Base-by-base conservation (phyloP, 2,888 invertebrate genomes). In the Ariolimax columbianus region DNA sequence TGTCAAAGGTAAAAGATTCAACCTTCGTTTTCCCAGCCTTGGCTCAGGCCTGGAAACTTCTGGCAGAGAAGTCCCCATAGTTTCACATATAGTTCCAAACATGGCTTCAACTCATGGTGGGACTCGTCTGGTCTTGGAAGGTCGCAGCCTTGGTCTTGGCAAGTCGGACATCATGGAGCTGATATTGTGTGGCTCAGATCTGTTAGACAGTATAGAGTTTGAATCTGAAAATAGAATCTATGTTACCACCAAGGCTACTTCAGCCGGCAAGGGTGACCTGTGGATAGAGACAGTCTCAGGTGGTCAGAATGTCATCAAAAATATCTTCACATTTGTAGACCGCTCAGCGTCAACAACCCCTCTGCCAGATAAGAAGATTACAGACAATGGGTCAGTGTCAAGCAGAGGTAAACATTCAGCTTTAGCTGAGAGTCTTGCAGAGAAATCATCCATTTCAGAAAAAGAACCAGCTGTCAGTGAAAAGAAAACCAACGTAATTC, bases 201-300 rank as follows among this genome's bases (percentile, higher is more conserved):
- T 92, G 72, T 89, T 92, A 33, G 91, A 90, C 79, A 89, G 91
- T 36, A 82, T 93, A 26, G 92, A 92, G 83, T 93, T 90, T 88
- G 91, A 91, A 80, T 93, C 93, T 11, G 89, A 92, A 7, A 87
- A 83, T 51, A 89, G 89, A 59, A 89, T 93, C 30, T 90, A 90
- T 81, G 91, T 91, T 87, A 91, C 90, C 51, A 93, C 93, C 30
- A 92, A 91, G 82, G 88, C 92, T 33, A 92, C 91, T 88, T 87
- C 90, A 38, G 88, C 91, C 0, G 90, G 92, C 38, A 90, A 89
- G 33, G 93, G 93, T 0, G 88, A 91, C 81, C 88, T 93, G 59
- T 89, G 91, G 70, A 89, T 93, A 63, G 93, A 93, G 84, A 93
- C 93, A 9, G 89, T 91, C 85, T 92, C 92, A 14, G 93, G 93